Evolutionary conservation across 2,113 vertebrate genomes (phyloP).

Genomic region (Peromyscus maniculatus): DNA sequence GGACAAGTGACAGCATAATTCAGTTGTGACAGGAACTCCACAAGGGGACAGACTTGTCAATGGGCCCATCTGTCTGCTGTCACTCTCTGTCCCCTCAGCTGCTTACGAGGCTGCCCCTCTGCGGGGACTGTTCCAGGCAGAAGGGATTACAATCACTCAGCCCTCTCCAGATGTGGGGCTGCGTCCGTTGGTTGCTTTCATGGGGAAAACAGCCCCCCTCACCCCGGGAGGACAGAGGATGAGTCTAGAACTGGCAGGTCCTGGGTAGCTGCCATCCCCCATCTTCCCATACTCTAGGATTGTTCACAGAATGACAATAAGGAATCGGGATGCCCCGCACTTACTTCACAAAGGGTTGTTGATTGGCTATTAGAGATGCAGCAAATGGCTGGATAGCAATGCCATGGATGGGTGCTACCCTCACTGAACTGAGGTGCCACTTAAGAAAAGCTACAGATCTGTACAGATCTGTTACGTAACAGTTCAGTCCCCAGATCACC

Average conservation of each 20-base stretch:
- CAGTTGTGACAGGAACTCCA: slow-evolving; percentile 69
- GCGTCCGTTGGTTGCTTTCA: fast-evolving
- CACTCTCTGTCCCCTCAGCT: slow-evolving; percentile 43
- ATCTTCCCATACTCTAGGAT: not conserved
- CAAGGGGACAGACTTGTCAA: slow-evolving; percentile 69
- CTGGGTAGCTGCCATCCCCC: not conserved
- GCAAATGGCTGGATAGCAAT: not conserved
- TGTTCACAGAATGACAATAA: not conserved
- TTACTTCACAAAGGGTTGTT: not conserved
- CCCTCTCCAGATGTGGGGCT: not conserved
- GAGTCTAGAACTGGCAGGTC: slow-evolving; percentile 34
- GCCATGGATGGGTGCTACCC: not conserved
- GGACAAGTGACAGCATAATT: slow-evolving; percentile 75
- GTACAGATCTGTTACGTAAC: not conserved
- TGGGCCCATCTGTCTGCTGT: slow-evolving; percentile 70
- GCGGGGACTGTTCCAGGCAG: not conserved
- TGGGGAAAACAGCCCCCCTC: not conserved
- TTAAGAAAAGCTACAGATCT: not conserved
- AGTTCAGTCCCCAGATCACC: not conserved
- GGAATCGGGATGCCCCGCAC: not conserved
- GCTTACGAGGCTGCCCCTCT: not conserved
- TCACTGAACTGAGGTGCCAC: not conserved
- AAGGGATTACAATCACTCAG: not conserved
- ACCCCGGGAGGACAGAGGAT: not conserved
- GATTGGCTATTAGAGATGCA: not conserved